Base-by-base conservation (phyloP, 2,113 vertebrate genomes). In the Nanorana parkeri region DNA sequence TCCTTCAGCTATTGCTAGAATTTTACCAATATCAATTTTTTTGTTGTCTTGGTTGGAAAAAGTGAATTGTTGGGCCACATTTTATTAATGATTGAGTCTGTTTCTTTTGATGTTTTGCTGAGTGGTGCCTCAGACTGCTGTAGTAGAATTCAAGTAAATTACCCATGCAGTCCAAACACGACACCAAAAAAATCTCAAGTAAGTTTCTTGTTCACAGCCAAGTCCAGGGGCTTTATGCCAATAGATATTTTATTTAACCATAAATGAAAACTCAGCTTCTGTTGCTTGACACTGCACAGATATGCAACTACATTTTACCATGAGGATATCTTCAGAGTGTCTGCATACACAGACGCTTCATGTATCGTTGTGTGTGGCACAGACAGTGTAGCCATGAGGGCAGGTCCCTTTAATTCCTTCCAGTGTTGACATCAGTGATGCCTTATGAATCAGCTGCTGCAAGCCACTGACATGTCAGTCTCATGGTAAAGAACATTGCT, bases 311-410 rank as follows among this genome's bases (percentile, higher is more conserved):
- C 29, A 21, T 36, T 75, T 61, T 82, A 56, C 80, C 71, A 74
- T 75, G 80, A 67, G 71, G 63, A 75, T 75, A 67, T 82, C 61
- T 67, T 82, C 67, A 82, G 67, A 74, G 68, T 82, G 71, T 82
- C 80, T 82, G 71, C 63, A 66, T 26, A 81, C 69, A 81, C 61
- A 82, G 80, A 75, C 80, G 8, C 26, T 67, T 58, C 51, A 73
- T 82, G 71, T 82, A 75, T 32, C 80, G 61, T 82, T 82, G 80
- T 82, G 80, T 82, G 80, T 82, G 80, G 80, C 78, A 72, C 68
- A 28, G 32, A 23, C 78, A 69, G 7, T 7, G 36, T 56, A 63
- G 78, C 69, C 80, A 81, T 74, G 68, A 81, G 80, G 69, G 80
- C 61, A 81, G 80, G 28, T 66, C 69, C 60, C 60, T 52, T n/a